phyloP scores from a whole-genome alignment of 1,140 invertebrate species.

The Helicoverpa zea region DNA sequence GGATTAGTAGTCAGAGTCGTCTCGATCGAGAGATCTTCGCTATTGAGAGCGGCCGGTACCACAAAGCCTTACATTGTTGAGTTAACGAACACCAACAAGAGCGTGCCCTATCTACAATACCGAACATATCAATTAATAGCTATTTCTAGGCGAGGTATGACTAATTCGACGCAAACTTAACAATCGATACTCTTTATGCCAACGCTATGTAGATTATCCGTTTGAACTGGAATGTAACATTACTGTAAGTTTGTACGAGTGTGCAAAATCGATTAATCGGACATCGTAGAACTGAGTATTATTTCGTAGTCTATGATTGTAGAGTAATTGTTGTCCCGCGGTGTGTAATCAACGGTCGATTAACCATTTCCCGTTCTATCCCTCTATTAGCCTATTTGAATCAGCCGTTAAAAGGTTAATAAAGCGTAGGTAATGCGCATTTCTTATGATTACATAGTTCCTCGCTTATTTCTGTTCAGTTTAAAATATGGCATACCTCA shows the following conservation, averaged over 20 bases:
- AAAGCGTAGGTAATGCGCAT: neutral
- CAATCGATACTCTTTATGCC: conserved; percentile 22
- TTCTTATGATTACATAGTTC: neutral
- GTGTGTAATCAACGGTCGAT: neutral
- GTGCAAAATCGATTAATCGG: conserved; percentile 37
- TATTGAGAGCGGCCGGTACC: conserved; percentile 25
- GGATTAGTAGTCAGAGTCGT: conserved; percentile 35
- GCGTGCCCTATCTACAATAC: conserved; percentile 46
- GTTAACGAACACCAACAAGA: conserved; percentile 40
- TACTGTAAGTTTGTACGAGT: conserved; percentile 23
- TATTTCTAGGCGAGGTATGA: conserved; percentile 44
- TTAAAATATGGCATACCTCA: conserved; percentile 27
- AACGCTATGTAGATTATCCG: conserved; percentile 16
- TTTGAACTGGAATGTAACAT: conserved; percentile 22
- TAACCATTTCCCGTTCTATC: conserved; percentile 17
- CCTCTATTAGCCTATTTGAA: conserved; percentile 5
- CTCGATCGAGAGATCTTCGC: conserved; percentile 14
- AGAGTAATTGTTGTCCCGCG: conserved; percentile 12
- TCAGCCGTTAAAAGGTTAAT: neutral
- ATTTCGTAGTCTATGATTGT: conserved; percentile 4
- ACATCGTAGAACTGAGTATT: neutral
- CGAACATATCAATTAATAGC: conserved; percentile 48
- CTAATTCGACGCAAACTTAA: conserved; percentile 34
- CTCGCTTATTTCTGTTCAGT: neutral
- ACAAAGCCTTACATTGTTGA: conserved; percentile 38